A percentile compares a stretch with the other conserved stretches of the same genome.
These are phyloP conservation scores for Lagopus muta DNA, from an alignment of 2,113 vertebrate genomes.

Conservation along the genomic window DNA sequence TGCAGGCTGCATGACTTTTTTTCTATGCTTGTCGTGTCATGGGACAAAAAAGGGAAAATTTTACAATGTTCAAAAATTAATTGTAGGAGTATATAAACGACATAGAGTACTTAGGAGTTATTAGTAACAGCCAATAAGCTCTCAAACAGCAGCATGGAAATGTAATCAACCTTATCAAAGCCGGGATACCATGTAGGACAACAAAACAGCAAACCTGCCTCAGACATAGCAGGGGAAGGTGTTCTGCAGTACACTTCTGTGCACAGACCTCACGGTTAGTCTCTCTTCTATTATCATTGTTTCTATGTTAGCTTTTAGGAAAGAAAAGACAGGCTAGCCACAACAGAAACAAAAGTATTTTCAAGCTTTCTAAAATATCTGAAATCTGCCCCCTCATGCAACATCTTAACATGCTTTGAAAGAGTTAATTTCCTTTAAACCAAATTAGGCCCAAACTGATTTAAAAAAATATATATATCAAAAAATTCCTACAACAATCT, in stretches of 20 bases:
- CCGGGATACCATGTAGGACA: not conserved
- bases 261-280: not conserved
- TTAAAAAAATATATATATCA: not conserved
- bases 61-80: not conserved
- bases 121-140: not conserved
- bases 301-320: not conserved
- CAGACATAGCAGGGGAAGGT: not conserved
- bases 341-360: not conserved
- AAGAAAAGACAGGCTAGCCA: not conserved
- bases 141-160: not conserved
- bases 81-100: not conserved
- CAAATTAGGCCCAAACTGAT: not conserved
- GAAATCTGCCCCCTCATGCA: not conserved
- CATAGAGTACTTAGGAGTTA: not conserved
- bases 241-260: rapidly evolving
- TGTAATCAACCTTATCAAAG: not conserved
- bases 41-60: rapidly evolving
- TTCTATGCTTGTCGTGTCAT: rapidly evolving
- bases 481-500: constrained; percentile 8
- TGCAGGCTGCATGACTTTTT: not conserved
- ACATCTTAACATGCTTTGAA: not conserved
- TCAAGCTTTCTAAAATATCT: not conserved
- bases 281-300: not conserved
- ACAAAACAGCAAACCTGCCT: not conserved
- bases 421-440: not conserved